Evolutionary conservation across 2,113 vertebrate species (phyloP).

Genomic region (Lota lota): DNA sequence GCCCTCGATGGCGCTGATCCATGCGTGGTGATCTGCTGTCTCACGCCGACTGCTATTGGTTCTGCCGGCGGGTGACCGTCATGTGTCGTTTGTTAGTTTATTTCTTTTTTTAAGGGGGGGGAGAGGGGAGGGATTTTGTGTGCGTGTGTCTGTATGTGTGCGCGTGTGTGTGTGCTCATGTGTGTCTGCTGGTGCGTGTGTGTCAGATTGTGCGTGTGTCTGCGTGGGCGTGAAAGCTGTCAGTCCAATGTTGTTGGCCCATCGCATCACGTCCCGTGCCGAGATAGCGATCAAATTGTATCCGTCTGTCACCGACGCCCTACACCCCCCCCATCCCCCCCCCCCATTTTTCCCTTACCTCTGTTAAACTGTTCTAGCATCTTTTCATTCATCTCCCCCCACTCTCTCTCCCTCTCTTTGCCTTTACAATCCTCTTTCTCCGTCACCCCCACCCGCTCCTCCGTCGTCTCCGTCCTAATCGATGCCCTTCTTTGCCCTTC

Average conservation of each 20-base stretch:
- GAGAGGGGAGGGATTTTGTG: not conserved
- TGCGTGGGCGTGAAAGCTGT: slow-evolving; percentile 20
- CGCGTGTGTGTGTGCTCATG: slow-evolving; percentile 7
- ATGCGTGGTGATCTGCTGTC: slow-evolving; percentile 54
- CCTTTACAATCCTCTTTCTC: not conserved
- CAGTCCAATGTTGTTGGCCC: slow-evolving; percentile 34
- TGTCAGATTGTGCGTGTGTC: slow-evolving; percentile 4
- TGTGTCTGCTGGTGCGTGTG: slow-evolving; percentile 5
- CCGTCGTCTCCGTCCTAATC: not conserved
- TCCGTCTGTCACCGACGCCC: slow-evolving; percentile 56
- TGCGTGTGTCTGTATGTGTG: slow-evolving; percentile 6
- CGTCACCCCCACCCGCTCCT: not conserved
- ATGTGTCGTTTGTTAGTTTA: slow-evolving; percentile 16
- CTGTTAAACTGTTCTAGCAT: not conserved
- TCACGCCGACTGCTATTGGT: slow-evolving; percentile 55
- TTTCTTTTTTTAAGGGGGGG: not conserved
- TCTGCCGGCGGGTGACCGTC: slow-evolving; percentile 26
- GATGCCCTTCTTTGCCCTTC: slow-evolving; percentile 4
- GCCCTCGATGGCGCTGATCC: slow-evolving; percentile 52
- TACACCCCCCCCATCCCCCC: slow-evolving; percentile 4
- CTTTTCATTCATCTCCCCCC: not conserved
- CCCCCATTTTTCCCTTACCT: not conserved
- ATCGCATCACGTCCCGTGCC: slow-evolving; percentile 71
- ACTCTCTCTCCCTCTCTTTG: not conserved
- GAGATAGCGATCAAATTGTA: slow-evolving; percentile 75